Percentiles rank a stretch among this genome's conserved stretches.
Evolutionary conservation across 2,888 invertebrate species (phyloP).

Genomic region (Netelia inedita): DNA sequence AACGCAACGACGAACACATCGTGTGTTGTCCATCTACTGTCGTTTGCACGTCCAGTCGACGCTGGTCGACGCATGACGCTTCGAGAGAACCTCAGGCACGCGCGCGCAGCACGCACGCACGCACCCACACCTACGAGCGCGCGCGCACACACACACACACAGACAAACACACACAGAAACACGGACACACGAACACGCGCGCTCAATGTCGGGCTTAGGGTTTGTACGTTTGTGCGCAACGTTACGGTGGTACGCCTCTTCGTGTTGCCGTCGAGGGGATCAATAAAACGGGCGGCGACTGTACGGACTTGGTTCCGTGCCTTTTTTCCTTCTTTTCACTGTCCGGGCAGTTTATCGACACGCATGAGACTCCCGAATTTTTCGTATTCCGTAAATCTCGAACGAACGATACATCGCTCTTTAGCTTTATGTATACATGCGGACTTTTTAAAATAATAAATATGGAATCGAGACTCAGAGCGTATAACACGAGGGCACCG

Average conservation of each 20-base stretch:
- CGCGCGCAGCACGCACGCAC: neutral
- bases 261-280: conserved; percentile 79
- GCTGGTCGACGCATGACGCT: conserved; percentile 61
- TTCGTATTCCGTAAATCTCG: neutral
- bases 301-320: conserved; percentile 79
- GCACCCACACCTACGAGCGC: neutral
- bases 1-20: conserved; percentile 60
- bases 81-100: conserved; percentile 39
- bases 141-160: neutral
- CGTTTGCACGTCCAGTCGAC: conserved; percentile 43
- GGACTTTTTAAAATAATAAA: neutral
- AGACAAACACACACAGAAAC: neutral
- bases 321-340: neutral
- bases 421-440: neutral
- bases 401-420: neutral
- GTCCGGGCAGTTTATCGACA: neutral
- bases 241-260: conserved; percentile 58
- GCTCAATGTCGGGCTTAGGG: neutral
- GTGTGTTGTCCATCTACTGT: conserved; percentile 52
- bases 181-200: neutral
- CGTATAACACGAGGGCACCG: conserved; percentile 30
- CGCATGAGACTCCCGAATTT: neutral
- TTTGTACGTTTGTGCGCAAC: conserved; percentile 16
- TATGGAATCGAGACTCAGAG: conserved; percentile 12
- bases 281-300: conserved; percentile 74